Conservation (phyloP, 2,113 vertebrate species). For the Amphiprion ocellaris region DNA sequence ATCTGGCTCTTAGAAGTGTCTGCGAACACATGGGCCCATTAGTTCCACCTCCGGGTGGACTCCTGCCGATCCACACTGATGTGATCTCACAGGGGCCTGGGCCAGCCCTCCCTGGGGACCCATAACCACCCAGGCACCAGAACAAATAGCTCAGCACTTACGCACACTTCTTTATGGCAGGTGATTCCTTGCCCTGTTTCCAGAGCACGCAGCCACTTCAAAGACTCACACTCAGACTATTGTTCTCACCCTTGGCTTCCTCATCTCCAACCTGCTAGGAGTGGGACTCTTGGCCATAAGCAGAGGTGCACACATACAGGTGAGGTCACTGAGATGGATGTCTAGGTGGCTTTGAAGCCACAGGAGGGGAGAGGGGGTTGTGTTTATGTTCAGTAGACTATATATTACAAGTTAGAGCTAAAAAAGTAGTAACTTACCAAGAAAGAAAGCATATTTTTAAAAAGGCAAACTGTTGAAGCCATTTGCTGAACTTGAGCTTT, state of each 20-base stretch:
- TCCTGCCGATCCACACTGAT: slow-evolving; percentile 71
- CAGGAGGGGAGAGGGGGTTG: neutral
- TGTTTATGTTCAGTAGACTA: neutral
- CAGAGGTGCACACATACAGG: slow-evolving; percentile 33
- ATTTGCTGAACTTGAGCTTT: too few species aligned
- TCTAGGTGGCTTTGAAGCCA: slow-evolving; percentile 58
- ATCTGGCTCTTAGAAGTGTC: slow-evolving; percentile 85
- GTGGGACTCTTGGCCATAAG: slow-evolving; percentile 49
- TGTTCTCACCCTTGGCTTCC: slow-evolving; percentile 65
- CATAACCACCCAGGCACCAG: slow-evolving; percentile 83
- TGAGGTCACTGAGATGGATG: slow-evolving; percentile 48
- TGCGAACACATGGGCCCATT: slow-evolving; percentile 84
- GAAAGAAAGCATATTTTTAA: too few species aligned
- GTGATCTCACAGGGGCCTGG: slow-evolving; percentile 81
- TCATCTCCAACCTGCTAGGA: slow-evolving; percentile 65
- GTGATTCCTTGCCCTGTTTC: slow-evolving; percentile 76
- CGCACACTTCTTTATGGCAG: slow-evolving; percentile 79
- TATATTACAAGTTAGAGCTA: neutral
- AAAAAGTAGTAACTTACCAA: too few species aligned
- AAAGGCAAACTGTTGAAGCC: too few species aligned
- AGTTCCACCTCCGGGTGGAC: slow-evolving; percentile 83
- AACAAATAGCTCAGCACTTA: slow-evolving; percentile 82
- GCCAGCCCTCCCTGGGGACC: slow-evolving; percentile 77
- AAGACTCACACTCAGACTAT: slow-evolving; percentile 59
- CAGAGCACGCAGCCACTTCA: slow-evolving; percentile 67